Percentiles rank a stretch among this genome's conserved stretches.
phyloP scores from a whole-genome alignment of 2,113 vertebrate species.

The Epinephelus lanceolatus region DNA sequence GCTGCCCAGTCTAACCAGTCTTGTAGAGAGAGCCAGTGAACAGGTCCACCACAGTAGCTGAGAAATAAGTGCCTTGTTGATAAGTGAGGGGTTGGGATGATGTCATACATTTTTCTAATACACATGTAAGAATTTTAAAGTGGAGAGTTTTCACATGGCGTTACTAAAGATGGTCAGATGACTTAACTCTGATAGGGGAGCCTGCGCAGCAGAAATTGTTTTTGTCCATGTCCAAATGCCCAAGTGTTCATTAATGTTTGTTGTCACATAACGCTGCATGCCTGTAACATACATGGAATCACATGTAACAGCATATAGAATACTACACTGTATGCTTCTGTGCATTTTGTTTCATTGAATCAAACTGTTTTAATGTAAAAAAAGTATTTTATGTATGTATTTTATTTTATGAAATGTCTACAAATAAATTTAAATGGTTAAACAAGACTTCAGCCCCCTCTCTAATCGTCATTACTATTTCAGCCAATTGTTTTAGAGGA shows the following conservation, averaged over 20 bases:
- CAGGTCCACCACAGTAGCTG: background rate
- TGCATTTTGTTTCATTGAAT: background rate
- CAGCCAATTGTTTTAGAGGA: background rate
- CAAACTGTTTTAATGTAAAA: background rate
- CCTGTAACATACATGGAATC: constrained; percentile 5
- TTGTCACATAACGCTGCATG: constrained; percentile 7
- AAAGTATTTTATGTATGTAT: background rate
- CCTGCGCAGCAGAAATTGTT: background rate
- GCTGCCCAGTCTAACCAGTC: background rate
- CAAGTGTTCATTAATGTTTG: background rate
- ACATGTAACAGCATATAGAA: background rate
- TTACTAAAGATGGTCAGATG: background rate
- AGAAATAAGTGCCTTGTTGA: constrained; percentile 38
- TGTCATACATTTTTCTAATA: background rate
- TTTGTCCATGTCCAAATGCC: background rate
- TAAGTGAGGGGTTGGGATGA: background rate
- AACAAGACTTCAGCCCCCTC: background rate
- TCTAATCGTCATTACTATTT: background rate
- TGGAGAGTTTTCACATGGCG: background rate
- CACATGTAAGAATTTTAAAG: background rate
- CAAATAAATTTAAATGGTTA: background rate
- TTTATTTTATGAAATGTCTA: background rate
- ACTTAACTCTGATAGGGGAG: too few relatives aligned
- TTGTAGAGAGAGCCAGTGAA: background rate
- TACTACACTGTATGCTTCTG: background rate